Evolutionary conservation across 2,888 invertebrate species (phyloP), one percentile per base, ranked within the genome.

Genomic region (Odontocolon sp.): DNA sequence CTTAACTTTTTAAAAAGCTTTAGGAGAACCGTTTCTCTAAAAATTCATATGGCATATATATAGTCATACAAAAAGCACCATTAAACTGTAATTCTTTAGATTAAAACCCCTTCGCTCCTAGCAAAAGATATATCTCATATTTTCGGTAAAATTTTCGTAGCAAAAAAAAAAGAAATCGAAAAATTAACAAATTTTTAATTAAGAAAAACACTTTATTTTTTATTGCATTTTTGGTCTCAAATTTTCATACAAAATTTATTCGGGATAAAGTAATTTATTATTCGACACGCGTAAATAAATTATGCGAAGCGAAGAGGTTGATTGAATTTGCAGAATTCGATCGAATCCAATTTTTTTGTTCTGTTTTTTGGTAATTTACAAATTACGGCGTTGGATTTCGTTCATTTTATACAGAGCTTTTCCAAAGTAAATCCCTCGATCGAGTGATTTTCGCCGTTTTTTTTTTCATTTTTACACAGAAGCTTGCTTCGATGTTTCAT

Each of bases 31-130:
- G 47, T 54, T 71, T 21, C 75, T 78, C 74, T 75, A 80, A 71
- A 76, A 83, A 81, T 61, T 66, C 77, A 42, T 76, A 77, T 61
- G 57, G 64, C 72, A 74, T 80, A 38, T 56, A 75, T 45, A 67
- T 57, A 75, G 67, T 77, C 78, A 79, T 81, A 81, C 71, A 83
- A 84, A 84, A 84, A 81, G 81, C 80, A 83, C 81, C 71, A 64
- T 75, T 78, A 47, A 77, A 63, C 56, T 52, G 52, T 38, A 11
- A 45, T 59, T 31, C 31, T 31, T 21, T 59, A 21, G 36, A 50
- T 45, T 14, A 54, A 18, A n/a, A n/a, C n/a, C n/a, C n/a, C n/a
- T n/a, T n/a, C n/a, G n/a, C n/a, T n/a, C n/a, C n/a, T n/a, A n/a
- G n/a, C n/a, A n/a, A n/a, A n/a, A n/a, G n/a, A n/a, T n/a, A n/a